phyloP scores from a whole-genome alignment of 2,797 vertebrate genomes.

The Poeciliopsis gracilis region DNA sequence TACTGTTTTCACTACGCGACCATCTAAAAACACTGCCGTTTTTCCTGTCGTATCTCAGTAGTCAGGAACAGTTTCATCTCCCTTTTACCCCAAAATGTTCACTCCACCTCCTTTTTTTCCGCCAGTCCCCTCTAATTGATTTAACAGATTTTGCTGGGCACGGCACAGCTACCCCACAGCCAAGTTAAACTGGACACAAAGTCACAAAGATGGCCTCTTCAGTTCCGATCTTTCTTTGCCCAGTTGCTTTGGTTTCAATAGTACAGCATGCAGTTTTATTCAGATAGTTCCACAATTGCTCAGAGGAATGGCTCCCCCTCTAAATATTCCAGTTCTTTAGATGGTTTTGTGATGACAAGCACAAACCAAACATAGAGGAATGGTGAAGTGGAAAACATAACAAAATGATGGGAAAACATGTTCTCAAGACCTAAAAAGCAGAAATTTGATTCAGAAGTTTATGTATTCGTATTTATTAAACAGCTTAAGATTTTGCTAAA shows the following conservation, averaged over 20 bases:
- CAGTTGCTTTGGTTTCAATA: slow-evolving; percentile 62
- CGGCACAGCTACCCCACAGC: slow-evolving; percentile 55
- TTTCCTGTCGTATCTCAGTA: slow-evolving; percentile 40
- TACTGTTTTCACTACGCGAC: slow-evolving; percentile 60
- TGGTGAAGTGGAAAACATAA: slow-evolving; percentile 44
- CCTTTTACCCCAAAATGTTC: slow-evolving; percentile 31
- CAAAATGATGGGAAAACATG: slow-evolving; percentile 23
- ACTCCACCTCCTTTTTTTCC: slow-evolving; percentile 43
- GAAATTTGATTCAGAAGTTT: not conserved
- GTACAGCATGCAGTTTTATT: slow-evolving; percentile 47
- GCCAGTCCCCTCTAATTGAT: slow-evolving; percentile 72
- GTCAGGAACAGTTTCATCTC: slow-evolving; percentile 56
- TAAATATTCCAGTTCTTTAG: slow-evolving; percentile 33
- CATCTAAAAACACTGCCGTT: slow-evolving; percentile 34
- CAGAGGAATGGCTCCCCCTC: slow-evolving; percentile 40
- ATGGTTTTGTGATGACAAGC: slow-evolving; percentile 1
- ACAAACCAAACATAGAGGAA: slow-evolving; percentile 47
- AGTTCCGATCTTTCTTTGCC: slow-evolving; percentile 39
- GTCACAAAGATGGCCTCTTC: slow-evolving; percentile 57
- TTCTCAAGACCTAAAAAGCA: slow-evolving; percentile 8
- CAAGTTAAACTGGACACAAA: slow-evolving; percentile 79
- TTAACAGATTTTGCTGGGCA: slow-evolving; percentile 74
- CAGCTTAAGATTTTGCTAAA: not conserved
- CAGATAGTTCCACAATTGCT: slow-evolving; percentile 34
- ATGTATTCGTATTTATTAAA: not conserved